Evolutionary conservation across 2,797 vertebrate genomes (phyloP).

Genomic region (Chanos chanos): DNA sequence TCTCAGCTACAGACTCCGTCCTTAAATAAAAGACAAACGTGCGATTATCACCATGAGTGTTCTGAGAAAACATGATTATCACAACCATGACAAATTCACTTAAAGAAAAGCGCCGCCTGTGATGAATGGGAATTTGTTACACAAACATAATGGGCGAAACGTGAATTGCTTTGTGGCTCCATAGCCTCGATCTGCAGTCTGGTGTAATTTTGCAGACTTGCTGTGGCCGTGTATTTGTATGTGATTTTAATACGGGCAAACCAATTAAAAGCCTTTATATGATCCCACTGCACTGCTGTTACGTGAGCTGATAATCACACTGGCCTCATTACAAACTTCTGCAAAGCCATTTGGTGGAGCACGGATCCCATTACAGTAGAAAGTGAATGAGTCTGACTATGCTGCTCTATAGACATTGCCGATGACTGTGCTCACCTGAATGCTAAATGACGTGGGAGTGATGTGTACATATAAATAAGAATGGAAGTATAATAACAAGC

Average conservation of each 20-base stretch:
- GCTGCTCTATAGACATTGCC: conserved; percentile 50
- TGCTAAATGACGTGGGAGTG: conserved; percentile 55
- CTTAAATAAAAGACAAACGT: conserved; percentile 60
- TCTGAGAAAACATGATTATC: conserved; percentile 30
- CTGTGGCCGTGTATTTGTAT: conserved; percentile 39
- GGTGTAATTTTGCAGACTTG: conserved; percentile 21
- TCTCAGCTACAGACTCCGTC: conserved; percentile 97
- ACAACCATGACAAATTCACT: conserved; percentile 56
- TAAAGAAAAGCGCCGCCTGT: conserved; percentile 45
- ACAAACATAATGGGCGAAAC: conserved; percentile 57
- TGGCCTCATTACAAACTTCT: conserved; percentile 65
- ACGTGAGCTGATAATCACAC: conserved; percentile 69
- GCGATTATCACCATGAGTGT: conserved; percentile 31
- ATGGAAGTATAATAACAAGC: conserved; percentile 16
- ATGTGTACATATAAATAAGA: conserved; percentile 25
- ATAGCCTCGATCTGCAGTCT: conserved; percentile 7
- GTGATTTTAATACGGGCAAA: conserved; percentile 65
- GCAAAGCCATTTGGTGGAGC: conserved; percentile 64
- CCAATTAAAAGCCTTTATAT: conserved; percentile 76
- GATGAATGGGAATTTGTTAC: conserved; percentile 59
- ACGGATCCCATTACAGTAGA: conserved; percentile 69
- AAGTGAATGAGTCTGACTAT: conserved; percentile 72
- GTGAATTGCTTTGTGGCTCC: conserved; percentile 39
- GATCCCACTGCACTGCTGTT: conserved; percentile 69
- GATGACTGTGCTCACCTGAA: conserved; percentile 61